Percentiles rank a stretch among this genome's conserved stretches.
Conservation (phyloP, 2,113 vertebrate genomes). For the Penelope pileata region DNA sequence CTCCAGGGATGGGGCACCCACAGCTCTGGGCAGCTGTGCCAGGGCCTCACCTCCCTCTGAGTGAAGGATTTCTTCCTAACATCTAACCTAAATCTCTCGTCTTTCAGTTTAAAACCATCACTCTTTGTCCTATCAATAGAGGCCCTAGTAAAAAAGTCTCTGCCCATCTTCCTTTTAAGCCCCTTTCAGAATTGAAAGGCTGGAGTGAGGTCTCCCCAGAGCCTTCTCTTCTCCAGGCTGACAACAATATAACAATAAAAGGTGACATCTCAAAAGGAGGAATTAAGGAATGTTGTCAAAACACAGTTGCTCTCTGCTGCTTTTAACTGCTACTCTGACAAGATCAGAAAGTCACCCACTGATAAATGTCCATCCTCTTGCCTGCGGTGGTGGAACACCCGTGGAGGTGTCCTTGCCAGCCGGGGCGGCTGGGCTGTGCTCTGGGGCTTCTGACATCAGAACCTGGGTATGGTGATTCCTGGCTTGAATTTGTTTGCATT, state of each 20-base stretch:
- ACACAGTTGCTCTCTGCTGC: background rate
- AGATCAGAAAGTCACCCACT: background rate
- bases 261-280: background rate
- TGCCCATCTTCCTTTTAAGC: background rate
- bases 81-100: background rate
- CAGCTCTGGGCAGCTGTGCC: background rate
- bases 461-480: background rate
- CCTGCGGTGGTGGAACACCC: rapidly evolving
- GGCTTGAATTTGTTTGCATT: background rate
- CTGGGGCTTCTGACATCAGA: background rate
- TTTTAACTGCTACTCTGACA: background rate
- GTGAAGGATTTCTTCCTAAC: background rate
- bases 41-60: background rate
- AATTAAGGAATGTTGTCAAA: background rate
- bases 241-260: background rate
- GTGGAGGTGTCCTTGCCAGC: rapidly evolving
- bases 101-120: background rate
- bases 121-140: background rate
- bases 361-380: background rate
- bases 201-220: background rate
- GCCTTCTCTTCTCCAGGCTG: background rate
- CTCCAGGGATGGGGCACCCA: background rate
- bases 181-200: background rate
- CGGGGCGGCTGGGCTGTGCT: background rate
- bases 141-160: background rate